These are phyloP conservation scores for Orientallactaga sibirica DNA, from an alignment of 2,797 vertebrate genomes.

Conservation along the genomic window DNA sequence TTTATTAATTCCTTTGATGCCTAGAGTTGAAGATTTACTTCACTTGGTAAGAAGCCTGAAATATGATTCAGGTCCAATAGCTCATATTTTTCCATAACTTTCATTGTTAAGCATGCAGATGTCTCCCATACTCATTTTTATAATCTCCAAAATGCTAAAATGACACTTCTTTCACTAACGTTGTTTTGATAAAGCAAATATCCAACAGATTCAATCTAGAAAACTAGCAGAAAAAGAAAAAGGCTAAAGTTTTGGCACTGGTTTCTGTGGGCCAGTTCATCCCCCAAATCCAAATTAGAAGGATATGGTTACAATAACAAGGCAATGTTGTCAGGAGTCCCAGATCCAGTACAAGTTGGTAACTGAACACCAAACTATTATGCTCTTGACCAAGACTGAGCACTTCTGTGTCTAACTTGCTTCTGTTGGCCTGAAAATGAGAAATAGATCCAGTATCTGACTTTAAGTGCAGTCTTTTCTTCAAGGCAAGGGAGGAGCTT, in stretches of 20 bases:
- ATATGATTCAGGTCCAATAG: slow-evolving; percentile 28
- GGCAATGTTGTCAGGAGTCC: not conserved
- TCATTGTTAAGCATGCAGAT: slow-evolving; percentile 34
- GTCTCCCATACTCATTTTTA: not conserved
- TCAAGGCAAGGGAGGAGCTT: slow-evolving; percentile 36
- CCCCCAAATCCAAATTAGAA: not conserved
- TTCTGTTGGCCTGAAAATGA: slow-evolving; percentile 44
- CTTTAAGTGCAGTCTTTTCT: not conserved
- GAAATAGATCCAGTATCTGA: slow-evolving; percentile 41
- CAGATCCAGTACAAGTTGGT: not conserved
- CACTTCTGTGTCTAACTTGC: slow-evolving; percentile 9
- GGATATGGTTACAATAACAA: not conserved
- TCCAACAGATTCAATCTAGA: slow-evolving; percentile 30
- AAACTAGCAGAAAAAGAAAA: slow-evolving; percentile 18
- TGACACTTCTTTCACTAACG: slow-evolving; percentile 28
- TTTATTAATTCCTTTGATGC: slow-evolving; percentile 47
- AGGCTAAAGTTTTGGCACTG: not conserved
- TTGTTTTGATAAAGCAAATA: slow-evolving; percentile 19
- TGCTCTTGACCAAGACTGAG: not conserved
- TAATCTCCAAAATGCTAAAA: slow-evolving; percentile 54
- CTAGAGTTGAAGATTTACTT: slow-evolving; percentile 45
- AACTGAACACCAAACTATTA: not conserved
- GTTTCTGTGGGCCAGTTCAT: not conserved
- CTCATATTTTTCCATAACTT: slow-evolving; percentile 32
- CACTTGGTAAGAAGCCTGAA: slow-evolving; percentile 55